These are phyloP conservation scores for Moxostoma hubbsi DNA, from an alignment of 2,797 vertebrate genomes.

Conservation along the genomic window DNA sequence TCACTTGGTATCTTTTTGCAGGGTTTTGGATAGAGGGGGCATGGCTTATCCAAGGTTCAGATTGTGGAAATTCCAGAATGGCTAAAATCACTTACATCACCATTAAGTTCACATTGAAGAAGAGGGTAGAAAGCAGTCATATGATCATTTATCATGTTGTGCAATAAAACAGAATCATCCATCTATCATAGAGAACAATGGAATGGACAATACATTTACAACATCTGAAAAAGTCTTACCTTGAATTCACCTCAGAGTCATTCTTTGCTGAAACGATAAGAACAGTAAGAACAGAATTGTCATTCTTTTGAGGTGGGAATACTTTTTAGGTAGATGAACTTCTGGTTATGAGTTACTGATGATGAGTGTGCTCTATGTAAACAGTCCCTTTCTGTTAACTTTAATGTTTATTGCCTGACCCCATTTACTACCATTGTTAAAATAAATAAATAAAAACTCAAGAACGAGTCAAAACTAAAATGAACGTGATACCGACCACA, in stretches of 20 bases:
- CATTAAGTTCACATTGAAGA: not conserved
- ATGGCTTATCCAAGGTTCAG: too few relatives aligned
- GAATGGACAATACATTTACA: too few relatives aligned
- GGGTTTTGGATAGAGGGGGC: too few relatives aligned
- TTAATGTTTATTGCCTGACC: not conserved
- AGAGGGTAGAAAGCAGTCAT: not conserved
- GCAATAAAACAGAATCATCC: too few relatives aligned
- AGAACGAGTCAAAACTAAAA: too few relatives aligned
- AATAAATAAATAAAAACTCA: too few relatives aligned
- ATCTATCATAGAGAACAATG: too few relatives aligned
- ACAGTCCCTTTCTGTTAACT: not conserved
- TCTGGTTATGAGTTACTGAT: not conserved
- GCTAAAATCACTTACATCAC: too few relatives aligned
- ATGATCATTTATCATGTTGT: too few relatives aligned
- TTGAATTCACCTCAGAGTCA: slow-evolving; percentile 31
- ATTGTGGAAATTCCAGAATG: too few relatives aligned
- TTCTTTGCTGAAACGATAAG: slow-evolving; percentile 31
- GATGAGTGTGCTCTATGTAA: not conserved
- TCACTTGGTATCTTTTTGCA: too few relatives aligned
- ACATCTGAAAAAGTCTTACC: not conserved
- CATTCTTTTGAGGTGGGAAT: too few relatives aligned
- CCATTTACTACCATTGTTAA: not conserved
- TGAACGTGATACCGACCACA: not conserved
- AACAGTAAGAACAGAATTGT: not conserved
- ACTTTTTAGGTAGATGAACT: not conserved